A percentile compares a stretch with the other conserved stretches of the same genome.
phyloP scores from a whole-genome alignment of 1,140 invertebrate species.

The Bombus haemorrhoidalis region DNA sequence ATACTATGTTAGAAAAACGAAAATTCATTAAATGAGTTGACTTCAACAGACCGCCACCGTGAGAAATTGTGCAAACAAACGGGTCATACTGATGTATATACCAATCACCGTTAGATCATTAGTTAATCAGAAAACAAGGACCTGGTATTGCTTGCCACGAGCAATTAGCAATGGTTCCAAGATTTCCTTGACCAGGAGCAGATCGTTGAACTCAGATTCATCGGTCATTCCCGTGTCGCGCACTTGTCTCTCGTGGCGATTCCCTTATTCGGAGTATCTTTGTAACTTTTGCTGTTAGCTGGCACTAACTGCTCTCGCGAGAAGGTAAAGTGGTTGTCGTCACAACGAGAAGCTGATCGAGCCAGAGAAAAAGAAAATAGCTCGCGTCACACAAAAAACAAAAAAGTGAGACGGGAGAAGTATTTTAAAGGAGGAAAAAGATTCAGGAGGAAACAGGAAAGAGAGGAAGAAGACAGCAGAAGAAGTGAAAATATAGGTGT shows the following conservation, averaged over 20 bases:
- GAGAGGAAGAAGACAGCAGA: neutral
- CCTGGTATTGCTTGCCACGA: slow-evolving; percentile 17
- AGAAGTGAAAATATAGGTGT: neutral
- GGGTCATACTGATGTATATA: neutral
- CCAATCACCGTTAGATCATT: neutral
- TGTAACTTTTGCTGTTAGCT: slow-evolving; percentile 52
- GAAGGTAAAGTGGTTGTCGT: slow-evolving; percentile 24
- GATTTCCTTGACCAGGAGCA: slow-evolving; percentile 41
- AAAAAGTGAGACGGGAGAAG: neutral
- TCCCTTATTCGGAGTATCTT: slow-evolving; percentile 77
- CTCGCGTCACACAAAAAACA: neutral
- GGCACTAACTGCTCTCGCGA: slow-evolving; percentile 15
- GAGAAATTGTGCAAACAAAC: neutral
- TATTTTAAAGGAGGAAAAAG: too few species aligned
- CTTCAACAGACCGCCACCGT: neutral
- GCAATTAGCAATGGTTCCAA: slow-evolving; percentile 43
- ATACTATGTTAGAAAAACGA: neutral
- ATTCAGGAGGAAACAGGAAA: neutral
- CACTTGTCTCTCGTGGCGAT: slow-evolving; percentile 77
- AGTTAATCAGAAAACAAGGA: slow-evolving; percentile 23
- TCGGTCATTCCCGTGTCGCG: slow-evolving; percentile 74
- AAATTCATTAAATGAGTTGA: neutral
- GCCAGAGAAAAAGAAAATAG: slow-evolving; percentile 26
- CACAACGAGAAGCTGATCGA: slow-evolving; percentile 25
- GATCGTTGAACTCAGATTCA: slow-evolving; percentile 75